Evolutionary conservation across 2,113 vertebrate genomes (phyloP).

Genomic region (Chamaea fasciata): DNA sequence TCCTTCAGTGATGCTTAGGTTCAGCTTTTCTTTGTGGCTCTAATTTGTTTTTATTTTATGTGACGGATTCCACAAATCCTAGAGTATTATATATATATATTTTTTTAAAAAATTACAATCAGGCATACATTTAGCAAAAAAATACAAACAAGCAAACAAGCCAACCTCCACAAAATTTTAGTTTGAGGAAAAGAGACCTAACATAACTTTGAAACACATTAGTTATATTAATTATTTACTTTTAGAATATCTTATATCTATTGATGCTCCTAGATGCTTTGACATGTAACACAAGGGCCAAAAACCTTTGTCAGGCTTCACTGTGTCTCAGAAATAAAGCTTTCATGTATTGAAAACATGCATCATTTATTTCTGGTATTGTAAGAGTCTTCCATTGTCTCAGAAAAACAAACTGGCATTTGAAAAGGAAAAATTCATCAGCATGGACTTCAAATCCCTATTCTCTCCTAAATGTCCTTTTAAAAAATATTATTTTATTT

Average conservation of each 20-base stretch:
- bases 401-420: background rate
- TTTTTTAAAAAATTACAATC: background rate
- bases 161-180: accelerated
- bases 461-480: background rate
- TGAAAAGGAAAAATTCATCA: background rate
- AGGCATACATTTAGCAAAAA: background rate
- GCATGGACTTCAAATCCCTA: background rate
- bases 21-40: background rate
- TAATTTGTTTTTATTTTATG: background rate
- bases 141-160: background rate
- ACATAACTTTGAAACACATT: background rate
- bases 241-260: background rate
- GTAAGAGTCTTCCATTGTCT: background rate
- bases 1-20: background rate
- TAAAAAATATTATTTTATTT: background rate
- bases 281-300: background rate
- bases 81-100: background rate
- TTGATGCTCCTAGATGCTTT: background rate
- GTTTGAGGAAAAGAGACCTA: background rate
- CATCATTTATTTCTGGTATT: background rate
- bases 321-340: background rate
- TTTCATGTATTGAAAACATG: background rate
- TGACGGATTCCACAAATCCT: background rate
- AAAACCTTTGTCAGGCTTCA: background rate
- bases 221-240: background rate